phyloP scores from a whole-genome alignment of 1,140 invertebrate genomes.

The Scaptomyza montana region DNA sequence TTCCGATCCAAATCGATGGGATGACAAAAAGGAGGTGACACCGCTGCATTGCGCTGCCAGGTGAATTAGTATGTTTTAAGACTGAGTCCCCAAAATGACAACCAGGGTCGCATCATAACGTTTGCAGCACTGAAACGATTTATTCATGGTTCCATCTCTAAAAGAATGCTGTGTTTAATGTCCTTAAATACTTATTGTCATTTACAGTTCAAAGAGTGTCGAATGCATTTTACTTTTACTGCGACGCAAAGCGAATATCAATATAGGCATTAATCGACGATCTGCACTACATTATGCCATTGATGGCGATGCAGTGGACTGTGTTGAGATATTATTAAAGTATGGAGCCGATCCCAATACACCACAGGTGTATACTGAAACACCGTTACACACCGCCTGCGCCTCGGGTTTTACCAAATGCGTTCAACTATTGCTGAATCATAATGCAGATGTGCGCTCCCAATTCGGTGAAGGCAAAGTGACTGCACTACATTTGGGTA shows the following conservation, averaged over 20 bases:
- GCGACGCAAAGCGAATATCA: slow-evolving; percentile 88
- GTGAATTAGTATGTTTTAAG: slow-evolving; percentile 33
- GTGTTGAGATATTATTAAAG: slow-evolving; percentile 88
- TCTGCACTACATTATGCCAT: slow-evolving; percentile 91
- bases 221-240: slow-evolving; percentile 86
- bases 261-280: slow-evolving; percentile 88
- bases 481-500: slow-evolving; percentile 90
- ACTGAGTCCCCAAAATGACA: not conserved
- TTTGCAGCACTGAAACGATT: too few species aligned
- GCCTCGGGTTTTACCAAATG: slow-evolving; percentile 88
- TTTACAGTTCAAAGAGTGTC: slow-evolving; percentile 84
- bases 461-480: slow-evolving; percentile 87
- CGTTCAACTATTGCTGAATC: slow-evolving; percentile 87
- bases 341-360: slow-evolving; percentile 90
- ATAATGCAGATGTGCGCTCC: slow-evolving; percentile 90
- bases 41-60: slow-evolving; percentile 91
- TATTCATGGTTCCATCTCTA: too few species aligned
- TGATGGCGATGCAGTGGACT: slow-evolving; percentile 87
- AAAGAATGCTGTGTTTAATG: too few species aligned
- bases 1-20: slow-evolving; percentile 88
- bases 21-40: slow-evolving; percentile 87
- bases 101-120: not conserved
- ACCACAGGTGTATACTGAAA: slow-evolving; percentile 92
- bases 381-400: slow-evolving; percentile 92
- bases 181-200: too few species aligned